A percentile compares a stretch with the other conserved stretches of the same genome.
These are phyloP conservation scores for Melanostoma mellinum DNA, from an alignment of 2,888 invertebrate genomes.

Conservation along the genomic window DNA sequence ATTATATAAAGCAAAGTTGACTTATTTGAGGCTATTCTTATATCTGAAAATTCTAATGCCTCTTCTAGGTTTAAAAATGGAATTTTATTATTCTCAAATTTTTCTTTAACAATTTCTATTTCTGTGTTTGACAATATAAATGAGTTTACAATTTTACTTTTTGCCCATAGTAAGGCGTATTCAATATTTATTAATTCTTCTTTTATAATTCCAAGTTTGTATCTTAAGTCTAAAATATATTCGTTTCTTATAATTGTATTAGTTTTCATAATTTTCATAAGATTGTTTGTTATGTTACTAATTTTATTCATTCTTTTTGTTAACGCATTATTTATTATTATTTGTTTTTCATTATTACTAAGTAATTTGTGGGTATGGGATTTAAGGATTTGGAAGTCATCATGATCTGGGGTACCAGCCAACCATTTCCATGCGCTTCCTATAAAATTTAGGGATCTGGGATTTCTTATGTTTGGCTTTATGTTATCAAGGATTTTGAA, in stretches of 20 bases:
- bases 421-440: slow-evolving; percentile 35
- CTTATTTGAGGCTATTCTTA: too few relatives aligned
- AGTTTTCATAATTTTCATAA: background rate
- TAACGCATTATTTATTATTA: slow-evolving; percentile 3
- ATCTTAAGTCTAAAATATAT: slow-evolving; percentile 6
- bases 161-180: slow-evolving; percentile 35
- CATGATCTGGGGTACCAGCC: slow-evolving; percentile 16
- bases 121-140: slow-evolving; percentile 15
- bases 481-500: slow-evolving; percentile 1
- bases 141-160: slow-evolving; percentile 14
- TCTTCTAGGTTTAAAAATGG: slow-evolving; percentile 17
- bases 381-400: slow-evolving; percentile 20
- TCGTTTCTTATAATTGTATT: background rate
- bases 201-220: slow-evolving; percentile 9
- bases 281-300: slow-evolving; percentile 14
- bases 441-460: slow-evolving; percentile 10
- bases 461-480: slow-evolving; percentile 12
- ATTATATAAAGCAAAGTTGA: slow-evolving; percentile 27
- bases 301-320: slow-evolving; percentile 4
- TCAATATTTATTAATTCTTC: slow-evolving; percentile 23
- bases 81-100: slow-evolving; percentile 21
- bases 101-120: slow-evolving; percentile 10
- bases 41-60: slow-evolving; percentile 27
- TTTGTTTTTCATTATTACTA: slow-evolving; percentile 16
- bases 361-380: slow-evolving; percentile 18